Evolutionary conservation across 2,888 invertebrate genomes (phyloP).

Genomic region (Aethes cnicana): DNA sequence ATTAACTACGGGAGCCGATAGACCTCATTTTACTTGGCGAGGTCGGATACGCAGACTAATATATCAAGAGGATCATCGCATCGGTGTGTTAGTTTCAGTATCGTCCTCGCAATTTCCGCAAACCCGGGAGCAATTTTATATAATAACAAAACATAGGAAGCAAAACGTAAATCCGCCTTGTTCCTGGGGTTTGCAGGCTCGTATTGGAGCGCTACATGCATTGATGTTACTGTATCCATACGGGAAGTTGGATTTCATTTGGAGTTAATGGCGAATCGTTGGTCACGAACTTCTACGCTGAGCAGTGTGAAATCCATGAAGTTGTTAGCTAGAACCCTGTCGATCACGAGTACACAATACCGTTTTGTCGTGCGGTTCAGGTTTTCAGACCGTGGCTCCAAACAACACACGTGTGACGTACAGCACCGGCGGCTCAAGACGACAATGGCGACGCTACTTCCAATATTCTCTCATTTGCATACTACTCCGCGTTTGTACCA

Average conservation of each 20-base stretch:
- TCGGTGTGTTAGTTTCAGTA: conserved; percentile 25
- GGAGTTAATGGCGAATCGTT: background rate
- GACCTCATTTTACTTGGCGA: conserved; percentile 20
- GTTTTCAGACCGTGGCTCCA: background rate
- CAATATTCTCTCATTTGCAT: conserved; percentile 75
- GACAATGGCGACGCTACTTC: conserved; percentile 65
- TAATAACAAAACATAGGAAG: conserved; percentile 28
- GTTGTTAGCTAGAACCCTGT: conserved; percentile 42
- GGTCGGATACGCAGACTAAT: conserved; percentile 19
- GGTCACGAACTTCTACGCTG: conserved; percentile 8
- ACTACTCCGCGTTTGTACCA: conserved; percentile 45
- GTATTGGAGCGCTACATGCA: conserved; percentile 8
- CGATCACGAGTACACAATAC: conserved; percentile 53
- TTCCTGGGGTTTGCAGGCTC: conserved; percentile 17
- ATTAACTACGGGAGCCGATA: conserved; percentile 4
- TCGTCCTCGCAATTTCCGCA: conserved; percentile 28
- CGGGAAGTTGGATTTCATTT: conserved; percentile 1
- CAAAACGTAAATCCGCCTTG: conserved; percentile 23
- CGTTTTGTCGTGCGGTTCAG: conserved; percentile 50
- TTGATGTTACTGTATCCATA: background rate
- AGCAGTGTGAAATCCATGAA: conserved; percentile 33
- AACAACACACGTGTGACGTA: conserved; percentile 5
- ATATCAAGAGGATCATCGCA: conserved; percentile 22
- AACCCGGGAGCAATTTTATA: conserved; percentile 28
- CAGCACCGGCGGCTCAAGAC: conserved; percentile 42